phyloP scores from a whole-genome alignment of 1,140 invertebrate genomes.

The Nomia melanderi region DNA sequence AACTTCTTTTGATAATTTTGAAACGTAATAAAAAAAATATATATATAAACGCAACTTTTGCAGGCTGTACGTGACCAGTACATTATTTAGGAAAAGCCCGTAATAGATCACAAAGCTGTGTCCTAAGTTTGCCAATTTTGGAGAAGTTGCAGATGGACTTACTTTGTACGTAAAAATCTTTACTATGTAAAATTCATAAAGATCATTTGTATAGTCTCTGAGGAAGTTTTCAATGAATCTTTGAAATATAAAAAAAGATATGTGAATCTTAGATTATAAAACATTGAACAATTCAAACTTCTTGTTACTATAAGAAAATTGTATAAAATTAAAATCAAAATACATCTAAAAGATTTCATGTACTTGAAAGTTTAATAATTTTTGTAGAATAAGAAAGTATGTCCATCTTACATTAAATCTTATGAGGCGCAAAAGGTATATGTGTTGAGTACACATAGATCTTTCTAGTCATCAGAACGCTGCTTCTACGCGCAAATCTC shows the following conservation, averaged over 20 bases:
- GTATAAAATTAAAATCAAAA: background rate
- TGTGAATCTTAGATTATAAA: background rate
- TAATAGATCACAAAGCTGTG: slow-evolving; percentile 67
- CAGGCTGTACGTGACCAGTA: slow-evolving; percentile 46
- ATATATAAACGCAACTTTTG: slow-evolving; percentile 15
- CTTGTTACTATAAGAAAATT: background rate
- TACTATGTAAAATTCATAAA: background rate
- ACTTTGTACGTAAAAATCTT: slow-evolving; percentile 54
- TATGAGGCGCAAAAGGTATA: slow-evolving; percentile 30
- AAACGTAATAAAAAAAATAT: background rate
- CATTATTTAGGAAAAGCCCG: slow-evolving; percentile 39
- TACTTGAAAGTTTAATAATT: slow-evolving; percentile 16
- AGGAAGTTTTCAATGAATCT: background rate
- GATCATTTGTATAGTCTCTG: background rate
- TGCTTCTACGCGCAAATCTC: slow-evolving; percentile 59
- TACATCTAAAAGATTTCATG: background rate
- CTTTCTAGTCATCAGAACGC: slow-evolving; percentile 57
- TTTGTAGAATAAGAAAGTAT: slow-evolving; percentile 50
- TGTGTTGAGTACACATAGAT: slow-evolving; percentile 50
- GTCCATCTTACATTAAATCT: slow-evolving; percentile 36
- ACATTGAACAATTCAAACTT: too few species aligned
- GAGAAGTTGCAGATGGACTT: slow-evolving; percentile 39
- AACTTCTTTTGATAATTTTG: background rate
- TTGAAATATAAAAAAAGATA: background rate
- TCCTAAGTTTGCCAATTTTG: slow-evolving; percentile 50